Evolutionary conservation across 2,113 vertebrate genomes (phyloP).

Genomic region (Pantherophis guttatus): DNA sequence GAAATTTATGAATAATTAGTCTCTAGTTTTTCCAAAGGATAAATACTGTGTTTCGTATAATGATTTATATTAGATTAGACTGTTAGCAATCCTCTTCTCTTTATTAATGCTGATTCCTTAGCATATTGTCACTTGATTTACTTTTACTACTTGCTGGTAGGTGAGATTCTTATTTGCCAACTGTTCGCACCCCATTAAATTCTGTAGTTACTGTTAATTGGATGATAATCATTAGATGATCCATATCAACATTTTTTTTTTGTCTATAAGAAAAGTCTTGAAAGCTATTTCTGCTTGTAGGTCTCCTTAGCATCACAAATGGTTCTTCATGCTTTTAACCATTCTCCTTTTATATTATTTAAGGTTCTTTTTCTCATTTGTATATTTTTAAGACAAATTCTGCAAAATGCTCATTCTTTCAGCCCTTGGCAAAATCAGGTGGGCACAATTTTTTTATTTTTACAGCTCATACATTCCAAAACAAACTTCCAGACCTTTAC

Average conservation of each 20-base stretch:
- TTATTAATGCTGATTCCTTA: neutral
- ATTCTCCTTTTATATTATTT: neutral
- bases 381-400: neutral
- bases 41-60: neutral
- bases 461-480: neutral
- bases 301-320: neutral
- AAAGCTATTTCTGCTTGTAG: neutral
- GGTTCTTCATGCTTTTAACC: neutral
- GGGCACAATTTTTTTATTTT: neutral
- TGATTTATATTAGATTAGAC: neutral
- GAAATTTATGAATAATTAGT: neutral
- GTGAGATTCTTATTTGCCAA: neutral
- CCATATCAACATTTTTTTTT: neutral
- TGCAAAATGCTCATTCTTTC: neutral
- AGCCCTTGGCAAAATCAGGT: neutral
- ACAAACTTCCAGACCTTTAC: neutral
- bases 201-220: neutral
- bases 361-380: neutral
- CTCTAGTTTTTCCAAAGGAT: neutral
- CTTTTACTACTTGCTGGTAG: neutral
- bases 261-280: neutral
- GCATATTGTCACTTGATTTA: neutral
- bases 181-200: neutral
- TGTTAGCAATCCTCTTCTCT: neutral
- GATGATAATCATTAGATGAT: neutral